Evolutionary conservation across 1,140 invertebrate species (phyloP), one percentile per base, ranked within the genome.

Genomic region (Magallana ariakensis): DNA sequence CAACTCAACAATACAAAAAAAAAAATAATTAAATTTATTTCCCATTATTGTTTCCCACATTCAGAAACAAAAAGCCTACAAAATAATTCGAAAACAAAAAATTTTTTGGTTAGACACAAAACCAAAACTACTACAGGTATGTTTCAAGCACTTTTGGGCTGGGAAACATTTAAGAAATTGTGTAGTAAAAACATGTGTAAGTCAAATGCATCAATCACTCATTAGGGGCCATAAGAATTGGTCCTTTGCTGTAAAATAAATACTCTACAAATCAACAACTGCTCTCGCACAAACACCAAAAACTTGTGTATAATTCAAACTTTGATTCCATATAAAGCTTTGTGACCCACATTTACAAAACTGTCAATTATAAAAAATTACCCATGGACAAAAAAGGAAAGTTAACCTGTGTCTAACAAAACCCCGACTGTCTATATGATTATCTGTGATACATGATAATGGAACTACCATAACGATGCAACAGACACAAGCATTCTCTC

Each of bases 81-180:
- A 75, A 26, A 46, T 2, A 75, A 26, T 26, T 46, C 1, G 19
- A 62, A 16, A 62, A 75, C 22, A 75, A 75, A 66, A 70, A 75
- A 75, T 33, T 75, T 75, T 13, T 75, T 75, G 66, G 66, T 75
- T 75, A 75, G 66, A 75, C 66, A 75, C 66, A 75, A 75, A 75
- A 75, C 22, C 66, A 26, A 75, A 75, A 60, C 15, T 60, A 75
- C 4, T 19, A 60, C 58, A 75, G 19, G 9, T 26, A 75, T 26
- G 11, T 33, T 75, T 75, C 22, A 26, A 75, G 66, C 66, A 75
- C 66, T 75, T 75, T 75, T 75, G 10, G 15, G 15, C 66, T 75
- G 66, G 66, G 22, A 75, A 75, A 75, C 33, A 46, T 46, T 62
- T 16, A 16, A 19, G 16, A 22, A 13, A 26, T 75, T 75, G 66